phyloP scores from a whole-genome alignment of 2,797 vertebrate genomes.

The Kryptopterus vitreolus region DNA sequence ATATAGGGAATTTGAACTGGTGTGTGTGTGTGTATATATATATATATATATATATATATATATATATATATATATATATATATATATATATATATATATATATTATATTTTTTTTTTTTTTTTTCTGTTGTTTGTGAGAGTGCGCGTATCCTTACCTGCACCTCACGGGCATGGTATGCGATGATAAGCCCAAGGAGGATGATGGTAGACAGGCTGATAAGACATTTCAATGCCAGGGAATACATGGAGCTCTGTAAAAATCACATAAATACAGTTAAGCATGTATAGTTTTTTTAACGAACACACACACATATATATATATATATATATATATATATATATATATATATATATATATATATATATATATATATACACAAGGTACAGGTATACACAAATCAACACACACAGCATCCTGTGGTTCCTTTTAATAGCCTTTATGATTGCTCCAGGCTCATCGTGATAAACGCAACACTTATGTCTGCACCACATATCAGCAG shows the following conservation, averaged over 20 bases:
- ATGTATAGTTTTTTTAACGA: conserved; percentile 1
- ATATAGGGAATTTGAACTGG: not conserved
- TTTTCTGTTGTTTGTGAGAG: conserved; percentile 13
- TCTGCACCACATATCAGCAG: conserved; percentile 46
- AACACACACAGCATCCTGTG: conserved; percentile 36
- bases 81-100: not conserved
- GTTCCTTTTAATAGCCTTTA: conserved; percentile 42
- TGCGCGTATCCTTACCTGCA: conserved; percentile 81
- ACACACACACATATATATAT: too few species aligned
- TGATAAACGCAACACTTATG: conserved; percentile 44
- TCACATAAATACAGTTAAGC: conserved; percentile 22
- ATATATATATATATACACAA: conserved; percentile 24
- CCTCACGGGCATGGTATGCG: conserved; percentile 94
- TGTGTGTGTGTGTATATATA: not conserved
- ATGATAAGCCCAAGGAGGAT: conserved; percentile 97
- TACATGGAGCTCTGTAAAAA: conserved; percentile 60
- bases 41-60: not conserved
- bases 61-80: not conserved
- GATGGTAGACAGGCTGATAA: conserved; percentile 96
- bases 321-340: conserved; percentile 4
- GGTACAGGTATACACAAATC: conserved; percentile 19
- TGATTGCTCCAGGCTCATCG: conserved; percentile 45
- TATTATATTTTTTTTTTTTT: too few species aligned
- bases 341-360: conserved; percentile 17
- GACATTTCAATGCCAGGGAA: conserved; percentile 74